Conservation (phyloP, 2,888 invertebrate species). For the Thumatha senex region DNA sequence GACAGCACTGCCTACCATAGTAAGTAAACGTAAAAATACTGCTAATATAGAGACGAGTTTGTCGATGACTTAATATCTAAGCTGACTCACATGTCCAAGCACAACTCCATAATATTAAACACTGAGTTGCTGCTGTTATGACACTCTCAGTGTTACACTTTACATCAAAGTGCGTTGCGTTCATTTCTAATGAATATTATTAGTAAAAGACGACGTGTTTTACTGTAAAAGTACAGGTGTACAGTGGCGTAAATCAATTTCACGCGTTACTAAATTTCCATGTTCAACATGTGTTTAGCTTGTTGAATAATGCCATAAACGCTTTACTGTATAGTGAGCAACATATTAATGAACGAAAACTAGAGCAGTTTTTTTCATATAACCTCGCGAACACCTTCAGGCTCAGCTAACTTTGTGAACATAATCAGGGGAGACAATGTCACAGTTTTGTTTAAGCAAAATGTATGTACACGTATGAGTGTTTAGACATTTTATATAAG, state of each 20-base stretch:
- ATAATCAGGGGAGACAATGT: too few species aligned
- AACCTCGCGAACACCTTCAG: too few species aligned
- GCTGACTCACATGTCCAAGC: constrained; percentile 24
- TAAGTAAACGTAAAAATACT: too few species aligned
- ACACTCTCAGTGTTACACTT: constrained; percentile 7
- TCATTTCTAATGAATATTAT: not conserved
- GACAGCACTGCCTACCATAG: too few species aligned
- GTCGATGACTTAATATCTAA: constrained; percentile 25
- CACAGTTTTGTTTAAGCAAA: too few species aligned
- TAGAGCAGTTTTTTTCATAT: too few species aligned
- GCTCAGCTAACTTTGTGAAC: too few species aligned
- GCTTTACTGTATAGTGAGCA: not conserved
- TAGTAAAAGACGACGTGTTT: not conserved
- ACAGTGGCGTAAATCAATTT: constrained; percentile 1
- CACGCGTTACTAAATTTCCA: constrained; percentile 8
- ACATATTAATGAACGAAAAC: too few species aligned
- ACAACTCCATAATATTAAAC: constrained; percentile 10
- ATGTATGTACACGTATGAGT: too few species aligned
- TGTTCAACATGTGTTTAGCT: not conserved
- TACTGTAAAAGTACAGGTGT: not conserved
- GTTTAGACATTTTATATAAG: too few species aligned
- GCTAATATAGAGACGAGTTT: constrained; percentile 3
- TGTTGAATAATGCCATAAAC: not conserved
- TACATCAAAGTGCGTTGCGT: not conserved
- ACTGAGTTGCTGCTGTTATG: constrained; percentile 3